Conservation (phyloP, 2,888 invertebrate genomes). For the Lucinisca nassula region DNA sequence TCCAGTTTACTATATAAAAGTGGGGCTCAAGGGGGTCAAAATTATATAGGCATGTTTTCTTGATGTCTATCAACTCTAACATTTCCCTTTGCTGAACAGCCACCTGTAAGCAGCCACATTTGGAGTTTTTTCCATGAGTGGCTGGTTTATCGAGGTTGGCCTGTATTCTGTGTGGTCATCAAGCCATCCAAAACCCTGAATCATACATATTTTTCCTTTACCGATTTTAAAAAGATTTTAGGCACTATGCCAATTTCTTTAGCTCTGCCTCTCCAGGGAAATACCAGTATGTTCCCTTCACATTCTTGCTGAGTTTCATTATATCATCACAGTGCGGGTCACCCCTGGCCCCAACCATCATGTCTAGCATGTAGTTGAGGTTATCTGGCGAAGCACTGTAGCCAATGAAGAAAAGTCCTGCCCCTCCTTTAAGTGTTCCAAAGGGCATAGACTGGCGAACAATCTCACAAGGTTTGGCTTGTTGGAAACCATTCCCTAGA, state of each 20-base stretch:
- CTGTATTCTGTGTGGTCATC: no score
- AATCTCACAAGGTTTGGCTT: conserved; percentile 85
- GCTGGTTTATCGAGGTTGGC: no score
- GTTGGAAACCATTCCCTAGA: conserved; percentile 82
- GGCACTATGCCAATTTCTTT: conserved; percentile 77
- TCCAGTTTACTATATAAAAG: no score
- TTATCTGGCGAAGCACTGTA: conserved; percentile 86
- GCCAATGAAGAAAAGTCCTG: conserved; percentile 88
- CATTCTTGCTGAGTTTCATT: conserved; percentile 85
- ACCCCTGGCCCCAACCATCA: conserved; percentile 87
- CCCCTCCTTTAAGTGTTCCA: conserved; percentile 83
- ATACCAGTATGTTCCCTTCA: conserved; percentile 87
- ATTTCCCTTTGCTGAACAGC: no score
- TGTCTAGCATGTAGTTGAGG: conserved; percentile 87
- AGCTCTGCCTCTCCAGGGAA: conserved; percentile 86
- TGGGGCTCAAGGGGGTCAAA: no score
- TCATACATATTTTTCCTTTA: no score
- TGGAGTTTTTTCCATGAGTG: no score
- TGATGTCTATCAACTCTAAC: no score
- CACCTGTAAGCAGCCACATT: no score
- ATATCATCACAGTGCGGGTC: conserved; percentile 86
- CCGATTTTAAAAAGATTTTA: no score
- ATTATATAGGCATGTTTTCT: no score
- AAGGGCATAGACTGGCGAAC: conserved; percentile 88
- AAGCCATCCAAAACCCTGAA: no score